Conservation (phyloP, 2,888 invertebrate species). For the Aplocera efformata region DNA sequence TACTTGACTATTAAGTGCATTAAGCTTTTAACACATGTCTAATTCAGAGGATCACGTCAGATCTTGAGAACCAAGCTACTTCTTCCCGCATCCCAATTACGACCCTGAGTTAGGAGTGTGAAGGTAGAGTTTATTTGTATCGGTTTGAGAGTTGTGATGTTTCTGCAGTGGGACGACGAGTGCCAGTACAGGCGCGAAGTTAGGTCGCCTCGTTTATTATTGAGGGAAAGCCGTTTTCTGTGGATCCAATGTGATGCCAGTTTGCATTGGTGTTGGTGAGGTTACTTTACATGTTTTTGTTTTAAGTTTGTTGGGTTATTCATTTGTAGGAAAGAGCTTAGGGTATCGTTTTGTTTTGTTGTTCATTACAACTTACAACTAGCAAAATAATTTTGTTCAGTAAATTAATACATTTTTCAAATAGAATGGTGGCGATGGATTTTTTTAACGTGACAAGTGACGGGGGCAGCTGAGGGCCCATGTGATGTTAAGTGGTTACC, state of each 20-base stretch:
- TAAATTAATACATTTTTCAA: too few relatives aligned
- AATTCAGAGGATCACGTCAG: slow-evolving; percentile 57
- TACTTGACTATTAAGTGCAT: slow-evolving; percentile 66
- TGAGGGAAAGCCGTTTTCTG: slow-evolving; percentile 61
- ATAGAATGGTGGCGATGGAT: too few relatives aligned
- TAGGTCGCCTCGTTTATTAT: slow-evolving; percentile 77
- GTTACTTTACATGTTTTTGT: slow-evolving; percentile 30
- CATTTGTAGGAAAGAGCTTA: too few relatives aligned
- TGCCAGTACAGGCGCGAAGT: slow-evolving; percentile 70
- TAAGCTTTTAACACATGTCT: slow-evolving; percentile 76
- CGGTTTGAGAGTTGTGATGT: slow-evolving; percentile 40
- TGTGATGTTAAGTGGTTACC: too few relatives aligned
- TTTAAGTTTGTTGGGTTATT: slow-evolving; percentile 20
- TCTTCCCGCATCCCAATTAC: slow-evolving; percentile 15
- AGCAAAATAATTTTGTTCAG: too few relatives aligned
- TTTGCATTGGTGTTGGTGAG: slow-evolving; percentile 24
- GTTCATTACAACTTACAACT: slow-evolving; percentile 9
- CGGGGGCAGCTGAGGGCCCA: too few relatives aligned
- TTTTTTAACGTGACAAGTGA: too few relatives aligned
- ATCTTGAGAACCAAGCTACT: slow-evolving; percentile 30
- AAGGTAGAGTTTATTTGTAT: slow-evolving; percentile 33
- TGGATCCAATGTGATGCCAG: slow-evolving; percentile 30
- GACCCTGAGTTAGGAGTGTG: slow-evolving; percentile 23
- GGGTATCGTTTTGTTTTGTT: slow-evolving; percentile 20
- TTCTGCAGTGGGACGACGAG: slow-evolving; percentile 56